Evolutionary conservation across 2,888 invertebrate species (phyloP).

Genomic region (Drosophila nr. fundita): DNA sequence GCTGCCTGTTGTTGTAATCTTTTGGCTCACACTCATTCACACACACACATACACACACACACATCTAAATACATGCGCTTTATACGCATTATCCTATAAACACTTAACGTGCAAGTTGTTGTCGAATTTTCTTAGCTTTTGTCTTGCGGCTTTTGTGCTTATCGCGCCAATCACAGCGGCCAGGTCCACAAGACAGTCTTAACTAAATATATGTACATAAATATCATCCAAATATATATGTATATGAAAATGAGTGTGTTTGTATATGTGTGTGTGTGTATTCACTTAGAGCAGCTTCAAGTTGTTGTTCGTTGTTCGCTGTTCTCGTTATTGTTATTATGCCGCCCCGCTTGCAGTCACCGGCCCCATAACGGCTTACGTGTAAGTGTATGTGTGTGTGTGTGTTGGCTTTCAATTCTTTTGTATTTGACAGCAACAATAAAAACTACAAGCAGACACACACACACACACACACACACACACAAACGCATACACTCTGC

Average conservation of each 20-base stretch:
- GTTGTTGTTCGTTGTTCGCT: constrained; percentile 54
- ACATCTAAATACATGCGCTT: constrained; percentile 9
- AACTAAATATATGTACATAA: constrained; percentile 53
- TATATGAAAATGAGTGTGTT: background rate
- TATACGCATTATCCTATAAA: constrained; percentile 68
- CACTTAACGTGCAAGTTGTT: constrained; percentile 73
- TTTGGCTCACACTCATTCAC: constrained; percentile 11
- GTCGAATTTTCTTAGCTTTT: constrained; percentile 57
- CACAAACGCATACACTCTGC: constrained; percentile 20
- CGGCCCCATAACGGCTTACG: constrained; percentile 29
- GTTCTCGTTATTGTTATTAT: constrained; percentile 74
- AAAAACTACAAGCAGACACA: constrained; percentile 36
- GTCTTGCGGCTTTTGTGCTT: constrained; percentile 68
- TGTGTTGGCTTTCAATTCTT: constrained; percentile 61
- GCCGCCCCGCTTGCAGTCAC: constrained; percentile 37
- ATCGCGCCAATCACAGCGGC: constrained; percentile 65
- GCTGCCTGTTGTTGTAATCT: constrained; percentile 50
- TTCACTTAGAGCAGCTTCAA: constrained; percentile 64
- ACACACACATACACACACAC: constrained; percentile 8
- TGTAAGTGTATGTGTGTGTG: constrained; percentile 24
- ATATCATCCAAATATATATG: constrained; percentile 21
- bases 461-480: constrained; percentile 17
- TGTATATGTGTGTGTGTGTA: constrained; percentile 14
- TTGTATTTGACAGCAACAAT: constrained; percentile 71
- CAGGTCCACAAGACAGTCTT: constrained; percentile 19